A percentile compares a stretch with the other conserved stretches of the same genome.
Evolutionary conservation across 2,888 invertebrate species (phyloP).

Genomic region (Sesia apiformis): DNA sequence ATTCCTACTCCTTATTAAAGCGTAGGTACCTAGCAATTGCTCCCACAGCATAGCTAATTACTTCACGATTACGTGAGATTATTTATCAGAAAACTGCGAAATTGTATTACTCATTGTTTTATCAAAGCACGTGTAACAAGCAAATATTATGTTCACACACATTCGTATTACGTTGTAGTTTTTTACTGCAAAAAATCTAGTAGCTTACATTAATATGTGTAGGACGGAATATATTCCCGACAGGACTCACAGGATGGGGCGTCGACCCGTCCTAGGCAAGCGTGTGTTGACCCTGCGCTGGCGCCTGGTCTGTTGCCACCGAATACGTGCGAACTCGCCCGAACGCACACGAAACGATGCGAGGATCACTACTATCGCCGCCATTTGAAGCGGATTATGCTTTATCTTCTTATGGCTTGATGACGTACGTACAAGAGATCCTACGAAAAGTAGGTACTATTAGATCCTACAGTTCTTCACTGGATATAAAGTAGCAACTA

Average conservation of each 20-base stretch:
- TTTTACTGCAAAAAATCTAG: background rate
- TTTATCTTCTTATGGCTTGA: no score
- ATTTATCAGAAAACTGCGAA: no score
- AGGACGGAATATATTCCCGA: no score
- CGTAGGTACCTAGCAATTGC: background rate
- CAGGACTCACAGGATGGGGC: slow-evolving; percentile 28
- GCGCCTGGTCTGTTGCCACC: slow-evolving; percentile 43
- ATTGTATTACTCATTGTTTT: background rate
- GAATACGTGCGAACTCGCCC: slow-evolving; percentile 24
- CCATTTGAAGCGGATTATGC: slow-evolving; percentile 21
- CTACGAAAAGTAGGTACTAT: no score
- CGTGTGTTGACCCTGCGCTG: slow-evolving; percentile 61
- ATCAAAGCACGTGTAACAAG: background rate
- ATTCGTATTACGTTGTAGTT: background rate
- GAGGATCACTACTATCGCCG: slow-evolving; percentile 12
- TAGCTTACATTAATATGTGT: no score
- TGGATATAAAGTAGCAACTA: no score
- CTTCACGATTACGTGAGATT: no score
- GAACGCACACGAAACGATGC: slow-evolving; percentile 20
- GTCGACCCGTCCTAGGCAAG: slow-evolving; percentile 53
- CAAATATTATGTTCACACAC: background rate
- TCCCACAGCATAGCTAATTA: no score
- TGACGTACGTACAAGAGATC: no score
- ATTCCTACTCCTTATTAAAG: background rate
- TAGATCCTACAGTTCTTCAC: no score